Evolutionary conservation across 2,888 invertebrate species (phyloP).

Genomic region (Caenorhabditis imperialis): DNA sequence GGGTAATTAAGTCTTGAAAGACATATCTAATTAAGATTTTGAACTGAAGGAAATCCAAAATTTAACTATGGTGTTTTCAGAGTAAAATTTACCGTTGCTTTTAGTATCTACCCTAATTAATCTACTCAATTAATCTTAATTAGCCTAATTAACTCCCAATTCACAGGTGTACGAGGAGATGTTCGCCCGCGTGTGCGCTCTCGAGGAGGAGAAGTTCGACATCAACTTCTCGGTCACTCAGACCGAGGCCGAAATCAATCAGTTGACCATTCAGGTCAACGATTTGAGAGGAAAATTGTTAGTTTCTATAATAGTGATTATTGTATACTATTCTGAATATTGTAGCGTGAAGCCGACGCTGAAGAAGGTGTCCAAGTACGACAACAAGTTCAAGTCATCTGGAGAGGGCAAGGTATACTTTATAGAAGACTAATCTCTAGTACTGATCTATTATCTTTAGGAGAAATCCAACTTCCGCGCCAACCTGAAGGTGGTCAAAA

Average conservation of each 20-base stretch:
- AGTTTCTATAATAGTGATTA: constrained; percentile 67
- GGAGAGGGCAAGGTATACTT: constrained; percentile 56
- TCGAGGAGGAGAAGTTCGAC: constrained; percentile 86
- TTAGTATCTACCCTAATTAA: too few species aligned
- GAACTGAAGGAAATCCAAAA: too few species aligned
- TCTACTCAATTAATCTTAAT: too few species aligned
- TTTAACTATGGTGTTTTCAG: too few species aligned
- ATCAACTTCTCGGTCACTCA: constrained; percentile 93
- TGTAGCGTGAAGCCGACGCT: constrained; percentile 79
- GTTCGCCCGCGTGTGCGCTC: constrained; percentile 82
- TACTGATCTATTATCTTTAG: constrained; percentile 2
- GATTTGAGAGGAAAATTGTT: constrained; percentile 98
- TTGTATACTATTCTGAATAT: neutral
- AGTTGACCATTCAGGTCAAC: constrained; percentile 98
- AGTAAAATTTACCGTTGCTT: too few species aligned
- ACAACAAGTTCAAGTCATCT: constrained; percentile 84
- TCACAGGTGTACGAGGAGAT: constrained; percentile 72
- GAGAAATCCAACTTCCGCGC: constrained; percentile 95
- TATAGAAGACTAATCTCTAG: neutral
- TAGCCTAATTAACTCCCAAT: too few species aligned
- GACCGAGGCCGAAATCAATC: constrained; percentile 86
- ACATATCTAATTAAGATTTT: too few species aligned
- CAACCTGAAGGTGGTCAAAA: constrained; percentile 96
- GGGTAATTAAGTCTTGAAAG: too few species aligned
- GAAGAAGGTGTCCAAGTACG: constrained; percentile 99